These are phyloP conservation scores for Propithecus coquereli DNA, from an alignment of 2,113 vertebrate species.

Conservation along the genomic window DNA sequence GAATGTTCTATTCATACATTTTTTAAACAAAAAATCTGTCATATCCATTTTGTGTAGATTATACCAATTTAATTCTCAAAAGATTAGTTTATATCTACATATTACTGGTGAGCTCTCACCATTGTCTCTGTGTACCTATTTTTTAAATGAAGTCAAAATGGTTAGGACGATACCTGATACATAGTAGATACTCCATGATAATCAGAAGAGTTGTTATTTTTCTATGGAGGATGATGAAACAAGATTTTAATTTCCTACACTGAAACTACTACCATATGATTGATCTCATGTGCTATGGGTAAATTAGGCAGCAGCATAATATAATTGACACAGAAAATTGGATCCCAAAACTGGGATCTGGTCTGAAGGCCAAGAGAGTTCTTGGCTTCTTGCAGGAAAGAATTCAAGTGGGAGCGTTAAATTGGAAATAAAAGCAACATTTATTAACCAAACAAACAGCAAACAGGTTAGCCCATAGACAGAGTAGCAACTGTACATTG, in stretches of 20 bases:
- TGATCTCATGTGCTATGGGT: neutral
- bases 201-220: neutral
- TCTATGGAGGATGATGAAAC: neutral
- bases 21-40: neutral
- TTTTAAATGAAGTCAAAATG: neutral
- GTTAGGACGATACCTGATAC: neutral
- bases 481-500: too few relatives aligned
- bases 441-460: too few relatives aligned
- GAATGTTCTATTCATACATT: neutral
- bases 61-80: neutral
- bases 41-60: neutral
- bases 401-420: too few relatives aligned
- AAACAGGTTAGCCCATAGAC: too few relatives aligned
- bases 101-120: neutral
- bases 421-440: too few relatives aligned
- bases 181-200: neutral
- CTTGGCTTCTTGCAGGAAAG: too few relatives aligned
- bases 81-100: neutral
- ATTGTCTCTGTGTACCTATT: neutral
- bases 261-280: neutral
- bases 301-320: neutral
- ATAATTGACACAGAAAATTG: too few relatives aligned
- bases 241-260: slow-evolving; percentile 17
- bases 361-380: too few relatives aligned
- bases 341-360: too few relatives aligned